These are phyloP conservation scores for Epizoanthus fatuus DNA, from an alignment of 92 coral and sea anemone genomes.

Conservation along the genomic window DNA sequence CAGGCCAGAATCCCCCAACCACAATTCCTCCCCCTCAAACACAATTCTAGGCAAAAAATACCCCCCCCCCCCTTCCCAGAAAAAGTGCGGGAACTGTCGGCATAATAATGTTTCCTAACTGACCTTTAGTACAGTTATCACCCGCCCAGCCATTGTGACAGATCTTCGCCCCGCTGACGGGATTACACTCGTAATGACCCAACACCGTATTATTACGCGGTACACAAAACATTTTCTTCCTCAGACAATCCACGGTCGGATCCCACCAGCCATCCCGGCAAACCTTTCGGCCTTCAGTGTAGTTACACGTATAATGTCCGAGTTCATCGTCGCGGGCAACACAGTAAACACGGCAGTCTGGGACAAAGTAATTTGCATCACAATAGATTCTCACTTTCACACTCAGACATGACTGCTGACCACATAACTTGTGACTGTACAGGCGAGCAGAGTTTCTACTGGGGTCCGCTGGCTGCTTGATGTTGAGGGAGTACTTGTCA, in stretches of 20 bases:
- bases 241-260: slow-evolving; percentile 63
- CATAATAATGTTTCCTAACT: no score
- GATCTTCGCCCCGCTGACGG: slow-evolving; percentile 75
- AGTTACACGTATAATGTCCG: slow-evolving; percentile 83
- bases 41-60: no score
- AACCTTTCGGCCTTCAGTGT: slow-evolving; percentile 69
- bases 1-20: no score
- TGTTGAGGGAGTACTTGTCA: slow-evolving; percentile 75
- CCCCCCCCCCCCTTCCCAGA: no score
- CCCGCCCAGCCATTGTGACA: slow-evolving; percentile 84
- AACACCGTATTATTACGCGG: slow-evolving; percentile 79
- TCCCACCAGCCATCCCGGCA: slow-evolving; percentile 91
- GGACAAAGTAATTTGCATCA: slow-evolving; percentile 76
- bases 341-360: slow-evolving; percentile 79
- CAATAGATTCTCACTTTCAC: slow-evolving; percentile 76
- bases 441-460: slow-evolving; percentile 41
- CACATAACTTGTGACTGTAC: slow-evolving; percentile 58
- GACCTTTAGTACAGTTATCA: slow-evolving; percentile 80
- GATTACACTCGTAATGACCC: slow-evolving; percentile 87
- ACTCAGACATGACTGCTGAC: slow-evolving; percentile 75
- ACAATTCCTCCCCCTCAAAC: no score
- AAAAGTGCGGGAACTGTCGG: no score
- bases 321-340: slow-evolving; percentile 73
- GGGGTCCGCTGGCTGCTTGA: slow-evolving; percentile 57
- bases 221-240: slow-evolving; percentile 74